A percentile compares a stretch with the other conserved stretches of the same genome.
These are phyloP conservation scores for Cygnus buccinator DNA, from an alignment of 2,113 vertebrate genomes.

Conservation along the genomic window DNA sequence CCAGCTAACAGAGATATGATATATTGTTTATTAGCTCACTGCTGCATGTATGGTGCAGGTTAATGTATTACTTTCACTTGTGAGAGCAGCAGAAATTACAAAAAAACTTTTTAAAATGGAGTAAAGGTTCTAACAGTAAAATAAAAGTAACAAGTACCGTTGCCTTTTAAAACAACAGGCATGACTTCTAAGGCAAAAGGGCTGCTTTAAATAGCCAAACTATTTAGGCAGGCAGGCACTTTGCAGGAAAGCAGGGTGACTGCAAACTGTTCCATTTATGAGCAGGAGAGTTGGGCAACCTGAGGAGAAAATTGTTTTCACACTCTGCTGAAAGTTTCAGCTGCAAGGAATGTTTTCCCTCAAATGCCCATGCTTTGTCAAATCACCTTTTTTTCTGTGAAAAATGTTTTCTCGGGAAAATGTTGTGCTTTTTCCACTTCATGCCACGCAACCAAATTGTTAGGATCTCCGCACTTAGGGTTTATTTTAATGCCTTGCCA, in stretches of 20 bases:
- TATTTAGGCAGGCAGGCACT: not conserved
- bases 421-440: conserved; percentile 31
- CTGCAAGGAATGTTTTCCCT: conserved; percentile 22
- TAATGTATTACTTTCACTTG: not conserved
- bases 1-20: not conserved
- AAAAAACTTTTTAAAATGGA: not conserved
- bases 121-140: not conserved
- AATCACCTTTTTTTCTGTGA: not conserved
- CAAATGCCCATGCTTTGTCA: not conserved
- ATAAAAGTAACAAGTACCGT: not conserved
- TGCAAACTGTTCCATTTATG: not conserved
- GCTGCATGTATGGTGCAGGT: not conserved
- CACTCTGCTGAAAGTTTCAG: not conserved
- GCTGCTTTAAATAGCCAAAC: not conserved
- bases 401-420: not conserved
- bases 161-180: not conserved
- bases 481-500: conserved; percentile 57
- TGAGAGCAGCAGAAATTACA: not conserved
- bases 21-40: not conserved
- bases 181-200: not conserved
- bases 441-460: not conserved
- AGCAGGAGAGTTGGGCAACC: not conserved
- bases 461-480: conserved; percentile 49
- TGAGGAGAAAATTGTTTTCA: conserved; percentile 31
- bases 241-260: not conserved